Evolutionary conservation across 1,140 invertebrate species (phyloP), one percentile per base, ranked within the genome.

Genomic region (Tetramorium alpestre): DNA sequence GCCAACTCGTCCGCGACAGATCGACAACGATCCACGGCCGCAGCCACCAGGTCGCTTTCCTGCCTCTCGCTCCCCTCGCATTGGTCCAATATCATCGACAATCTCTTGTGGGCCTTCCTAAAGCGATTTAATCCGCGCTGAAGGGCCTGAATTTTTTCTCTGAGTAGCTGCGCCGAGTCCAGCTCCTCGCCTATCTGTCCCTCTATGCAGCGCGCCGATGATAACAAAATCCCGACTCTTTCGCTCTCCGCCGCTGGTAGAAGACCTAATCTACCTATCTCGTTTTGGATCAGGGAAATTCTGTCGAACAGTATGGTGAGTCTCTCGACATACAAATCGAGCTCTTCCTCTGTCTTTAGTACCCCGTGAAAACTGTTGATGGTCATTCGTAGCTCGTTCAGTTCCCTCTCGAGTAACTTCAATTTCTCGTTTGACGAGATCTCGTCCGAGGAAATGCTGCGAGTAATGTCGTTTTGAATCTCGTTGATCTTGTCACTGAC

Each of bases 301-400:
- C 97, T 96, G 2, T 96, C 96, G 33, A 96, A 97, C 87, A 98
- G 96, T 1, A 98, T 97, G 92, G 98, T 97, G 16, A 98, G 94
- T 72, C 97, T 95, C 93, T 98, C 97, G 28, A 98, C 97, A 90
- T 98, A 98, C 1, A 98, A 94, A 87, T 97, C 97, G 4, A 98
- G 95, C 92, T 98, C 97, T 87, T 98, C 97, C 88, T 98, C 97
- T 28, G 96, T 98, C 91, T 97, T 98, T 18, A 98, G 97, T 0
- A 98, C 96, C 0, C 97, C 97, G 92, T 97, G 97, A 69, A 98
- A 96, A 85, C 96, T 96, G 54, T 97, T 96, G 47, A 98, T 94
- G 22, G 96, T 96, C 6, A 95, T 91, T 77, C 96, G 96, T 4
- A 98, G 94, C 91, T 98, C 97, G 91, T 96, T 95, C 25, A 98